These are phyloP conservation scores for Podarcis raffonei DNA, from an alignment of 2,113 vertebrate species.

Conservation along the genomic window DNA sequence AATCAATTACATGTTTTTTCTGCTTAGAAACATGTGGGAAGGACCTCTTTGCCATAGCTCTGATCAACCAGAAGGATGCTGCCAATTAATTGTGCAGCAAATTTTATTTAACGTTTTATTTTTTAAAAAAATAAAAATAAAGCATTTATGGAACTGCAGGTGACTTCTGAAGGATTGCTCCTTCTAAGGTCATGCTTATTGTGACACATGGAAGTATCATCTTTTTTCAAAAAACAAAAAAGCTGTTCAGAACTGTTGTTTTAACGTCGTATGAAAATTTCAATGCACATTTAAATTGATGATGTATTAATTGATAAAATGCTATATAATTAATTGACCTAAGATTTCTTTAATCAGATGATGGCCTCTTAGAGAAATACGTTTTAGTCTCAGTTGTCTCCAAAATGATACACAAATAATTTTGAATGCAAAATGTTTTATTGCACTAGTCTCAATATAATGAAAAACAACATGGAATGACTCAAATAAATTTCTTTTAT, in stretches of 20 bases:
- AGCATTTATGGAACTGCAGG: no score
- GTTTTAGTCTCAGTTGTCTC: not conserved
- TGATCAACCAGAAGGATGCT: no score
- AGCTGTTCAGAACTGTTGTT: not conserved
- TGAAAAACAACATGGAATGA: not conserved
- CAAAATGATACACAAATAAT: not conserved
- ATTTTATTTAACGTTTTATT: no score
- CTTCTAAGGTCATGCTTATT: not conserved
- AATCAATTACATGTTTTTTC: no score
- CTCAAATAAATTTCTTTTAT: constrained; percentile 57
- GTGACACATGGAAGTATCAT: not conserved
- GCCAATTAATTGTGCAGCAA: no score
- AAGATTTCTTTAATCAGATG: no score
- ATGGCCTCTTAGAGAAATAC: not conserved
- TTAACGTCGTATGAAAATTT: not conserved
- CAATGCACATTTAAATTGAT: not conserved
- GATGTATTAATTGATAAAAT: not conserved
- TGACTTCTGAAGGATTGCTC: not conserved
- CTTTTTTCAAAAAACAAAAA: no score
- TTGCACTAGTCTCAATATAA: not conserved
- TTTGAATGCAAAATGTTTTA: not conserved
- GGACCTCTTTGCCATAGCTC: no score
- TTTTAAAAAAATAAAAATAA: no score
- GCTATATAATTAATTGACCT: not conserved
- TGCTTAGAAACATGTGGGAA: no score